phyloP scores from a whole-genome alignment of 2,797 vertebrate species.

The Antennarius maculatus region DNA sequence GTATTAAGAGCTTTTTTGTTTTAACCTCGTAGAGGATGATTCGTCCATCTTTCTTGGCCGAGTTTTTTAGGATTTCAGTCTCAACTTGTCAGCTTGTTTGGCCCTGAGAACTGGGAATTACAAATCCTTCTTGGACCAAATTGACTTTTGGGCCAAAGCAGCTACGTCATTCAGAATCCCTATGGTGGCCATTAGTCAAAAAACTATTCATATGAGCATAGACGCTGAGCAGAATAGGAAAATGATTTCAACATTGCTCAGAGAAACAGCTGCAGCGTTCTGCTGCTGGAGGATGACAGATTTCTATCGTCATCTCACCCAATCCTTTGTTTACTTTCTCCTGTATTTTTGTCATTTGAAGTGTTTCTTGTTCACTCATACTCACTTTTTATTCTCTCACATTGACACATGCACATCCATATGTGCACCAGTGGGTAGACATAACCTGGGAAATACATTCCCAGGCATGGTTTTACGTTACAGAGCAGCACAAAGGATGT shows the following conservation, averaged over 20 bases:
- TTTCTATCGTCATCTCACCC: constrained; percentile 43
- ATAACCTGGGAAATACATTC: constrained; percentile 38
- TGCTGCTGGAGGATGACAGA: constrained; percentile 59
- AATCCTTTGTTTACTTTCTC: constrained; percentile 13
- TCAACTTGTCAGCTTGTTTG: constrained; percentile 61
- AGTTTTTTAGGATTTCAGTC: constrained; percentile 45
- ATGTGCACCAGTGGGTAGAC: too few species aligned
- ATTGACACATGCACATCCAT: too few species aligned
- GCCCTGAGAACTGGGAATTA: constrained; percentile 54
- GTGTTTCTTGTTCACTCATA: constrained; percentile 7
- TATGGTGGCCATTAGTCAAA: constrained; percentile 64
- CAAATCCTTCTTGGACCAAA: constrained; percentile 58
- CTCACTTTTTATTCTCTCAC: too few species aligned
- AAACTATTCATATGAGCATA: constrained; percentile 51
- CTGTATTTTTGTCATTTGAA: constrained; percentile 9
- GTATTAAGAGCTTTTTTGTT: constrained; percentile 51
- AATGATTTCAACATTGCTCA: constrained; percentile 64
- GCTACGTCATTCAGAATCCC: constrained; percentile 73
- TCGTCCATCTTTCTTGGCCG: constrained; percentile 53
- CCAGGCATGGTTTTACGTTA: constrained; percentile 44
- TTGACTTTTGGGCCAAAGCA: constrained; percentile 50
- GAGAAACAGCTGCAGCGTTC: constrained; percentile 69
- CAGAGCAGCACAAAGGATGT: too few species aligned
- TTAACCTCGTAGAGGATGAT: constrained; percentile 41
- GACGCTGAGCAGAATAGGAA: constrained; percentile 50